A percentile compares a stretch with the other conserved stretches of the same genome.
Conservation (phyloP, 2,888 invertebrate species). For the Aricia artaxerxes region DNA sequence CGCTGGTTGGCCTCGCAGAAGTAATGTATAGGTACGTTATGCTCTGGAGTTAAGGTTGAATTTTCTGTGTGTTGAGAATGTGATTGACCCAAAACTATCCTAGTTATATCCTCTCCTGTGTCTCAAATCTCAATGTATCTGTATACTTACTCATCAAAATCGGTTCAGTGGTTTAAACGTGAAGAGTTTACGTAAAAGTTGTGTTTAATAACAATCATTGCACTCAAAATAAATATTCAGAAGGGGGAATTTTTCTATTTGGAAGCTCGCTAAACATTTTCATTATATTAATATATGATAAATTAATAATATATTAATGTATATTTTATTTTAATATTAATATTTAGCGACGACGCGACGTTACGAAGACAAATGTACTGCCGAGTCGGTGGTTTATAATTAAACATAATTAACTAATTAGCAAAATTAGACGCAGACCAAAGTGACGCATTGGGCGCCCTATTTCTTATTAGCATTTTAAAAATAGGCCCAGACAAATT, state of each 20-base stretch:
- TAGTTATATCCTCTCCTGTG: too few relatives aligned
- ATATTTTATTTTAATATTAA: too few relatives aligned
- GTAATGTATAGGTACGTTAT: too few relatives aligned
- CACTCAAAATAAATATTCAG: background rate
- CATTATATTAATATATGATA: background rate
- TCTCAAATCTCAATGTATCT: too few relatives aligned
- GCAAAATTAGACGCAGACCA: constrained; percentile 35
- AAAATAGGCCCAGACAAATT: constrained; percentile 69
- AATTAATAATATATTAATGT: too few relatives aligned
- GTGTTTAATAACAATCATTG: background rate
- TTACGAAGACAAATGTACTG: constrained; percentile 13
- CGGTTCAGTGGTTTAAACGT: too few relatives aligned
- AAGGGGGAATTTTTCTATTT: background rate
- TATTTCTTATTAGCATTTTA: constrained; percentile 63
- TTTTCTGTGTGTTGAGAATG: too few relatives aligned
- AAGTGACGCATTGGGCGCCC: constrained; percentile 57
- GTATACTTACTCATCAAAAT: too few relatives aligned
- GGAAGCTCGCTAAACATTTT: background rate
- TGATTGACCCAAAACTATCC: too few relatives aligned
- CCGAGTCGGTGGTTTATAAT: constrained; percentile 9
- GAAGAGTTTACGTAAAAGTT: background rate
- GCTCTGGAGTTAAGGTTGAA: too few relatives aligned
- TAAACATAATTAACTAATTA: constrained; percentile 25
- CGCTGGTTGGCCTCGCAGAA: too few relatives aligned
- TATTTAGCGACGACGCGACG: background rate